These are phyloP conservation scores for Papilio machaon DNA, from an alignment of 1,140 invertebrate genomes.

Conservation along the genomic window DNA sequence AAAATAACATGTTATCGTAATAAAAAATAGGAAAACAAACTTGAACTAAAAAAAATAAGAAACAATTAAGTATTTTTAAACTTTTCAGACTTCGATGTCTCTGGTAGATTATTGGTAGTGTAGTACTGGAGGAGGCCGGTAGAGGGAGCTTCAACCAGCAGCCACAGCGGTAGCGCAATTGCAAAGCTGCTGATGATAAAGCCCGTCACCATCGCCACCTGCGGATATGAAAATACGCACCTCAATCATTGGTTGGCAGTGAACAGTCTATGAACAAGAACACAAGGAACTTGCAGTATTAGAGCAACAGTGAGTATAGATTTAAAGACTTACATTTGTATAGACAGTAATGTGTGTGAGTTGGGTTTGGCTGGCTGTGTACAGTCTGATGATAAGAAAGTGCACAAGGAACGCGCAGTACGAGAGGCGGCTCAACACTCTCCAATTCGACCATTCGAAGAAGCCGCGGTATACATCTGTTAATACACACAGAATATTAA, in stretches of 20 bases:
- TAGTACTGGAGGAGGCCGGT: background rate
- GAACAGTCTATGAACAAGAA: too few species aligned
- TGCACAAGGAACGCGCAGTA: slow-evolving; percentile 7
- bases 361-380: background rate
- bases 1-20: too few species aligned
- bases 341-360: background rate
- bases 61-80: too few species aligned
- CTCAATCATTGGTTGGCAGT: too few species aligned
- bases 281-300: too few species aligned
- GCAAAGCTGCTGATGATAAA: background rate
- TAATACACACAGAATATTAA: background rate
- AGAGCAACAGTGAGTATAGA: too few species aligned
- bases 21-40: too few species aligned
- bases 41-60: too few species aligned
- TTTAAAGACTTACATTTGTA: background rate
- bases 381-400: slow-evolving; percentile 25
- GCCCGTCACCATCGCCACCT: background rate
- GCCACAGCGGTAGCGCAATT: background rate
- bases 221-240: background rate
- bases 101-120: background rate
- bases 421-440: slow-evolving; percentile 6
- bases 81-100: background rate
- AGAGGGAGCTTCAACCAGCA: background rate
- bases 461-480: slow-evolving; percentile 17
- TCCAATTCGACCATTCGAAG: slow-evolving; percentile 22